Conservation (phyloP, 2,797 vertebrate genomes). For the Jordanella pulchra region DNA sequence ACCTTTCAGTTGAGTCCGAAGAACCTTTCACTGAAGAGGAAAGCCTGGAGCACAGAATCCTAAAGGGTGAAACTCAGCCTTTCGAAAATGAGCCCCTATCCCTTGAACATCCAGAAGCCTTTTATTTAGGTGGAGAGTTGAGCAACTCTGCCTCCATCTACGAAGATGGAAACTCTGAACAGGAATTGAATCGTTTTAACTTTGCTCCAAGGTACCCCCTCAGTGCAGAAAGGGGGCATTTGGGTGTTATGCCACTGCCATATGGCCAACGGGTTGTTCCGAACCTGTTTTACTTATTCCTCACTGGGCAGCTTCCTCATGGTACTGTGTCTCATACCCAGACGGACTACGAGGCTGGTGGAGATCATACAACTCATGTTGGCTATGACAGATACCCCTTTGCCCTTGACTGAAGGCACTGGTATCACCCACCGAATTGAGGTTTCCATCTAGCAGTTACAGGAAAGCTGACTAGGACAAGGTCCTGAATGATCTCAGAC, state of each 20-base stretch:
- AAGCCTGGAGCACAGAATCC: neutral
- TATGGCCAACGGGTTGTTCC: rapidly evolving
- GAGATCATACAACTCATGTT: conserved; percentile 15
- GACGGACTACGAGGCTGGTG: conserved; percentile 13
- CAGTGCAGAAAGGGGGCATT: neutral
- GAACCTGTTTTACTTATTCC: conserved; percentile 9
- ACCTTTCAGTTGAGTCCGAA: conserved; percentile 5
- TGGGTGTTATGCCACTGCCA: rapidly evolving
- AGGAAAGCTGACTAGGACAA: neutral
- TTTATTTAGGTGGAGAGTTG: conserved; percentile 29
- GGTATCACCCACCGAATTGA: neutral
- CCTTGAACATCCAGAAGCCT: neutral
- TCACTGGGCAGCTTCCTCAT: conserved; percentile 37
- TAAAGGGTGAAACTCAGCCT: conserved; percentile 2
- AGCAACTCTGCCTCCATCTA: neutral
- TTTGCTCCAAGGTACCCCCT: neutral
- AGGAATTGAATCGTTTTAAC: conserved; percentile 20
- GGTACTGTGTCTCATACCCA: conserved; percentile 5
- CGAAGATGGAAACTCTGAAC: conserved; percentile 28
- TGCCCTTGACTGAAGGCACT: neutral
- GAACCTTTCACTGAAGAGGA: neutral
- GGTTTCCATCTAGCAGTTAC: neutral
- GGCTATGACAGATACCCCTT: conserved; percentile 14
- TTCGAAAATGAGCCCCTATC: neutral
- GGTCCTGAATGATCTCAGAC: neutral